Conservation (phyloP, 2,888 invertebrate genomes). For the Amphipoea oculea region DNA sequence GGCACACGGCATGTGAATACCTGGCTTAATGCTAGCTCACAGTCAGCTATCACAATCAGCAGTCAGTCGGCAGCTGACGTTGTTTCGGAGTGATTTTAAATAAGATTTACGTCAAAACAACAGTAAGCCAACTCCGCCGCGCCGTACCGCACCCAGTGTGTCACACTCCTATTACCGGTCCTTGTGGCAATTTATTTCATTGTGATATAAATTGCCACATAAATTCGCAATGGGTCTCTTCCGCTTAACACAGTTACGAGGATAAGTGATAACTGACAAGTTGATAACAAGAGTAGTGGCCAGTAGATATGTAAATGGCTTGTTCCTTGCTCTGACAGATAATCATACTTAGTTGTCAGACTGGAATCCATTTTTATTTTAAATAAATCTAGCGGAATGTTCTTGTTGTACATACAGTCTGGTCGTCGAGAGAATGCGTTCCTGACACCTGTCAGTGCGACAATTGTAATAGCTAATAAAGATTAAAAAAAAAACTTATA, state of each 20-base stretch:
- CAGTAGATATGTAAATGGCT: slow-evolving; percentile 10
- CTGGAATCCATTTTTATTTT: not conserved
- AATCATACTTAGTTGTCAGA: not conserved
- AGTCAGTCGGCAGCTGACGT: no score
- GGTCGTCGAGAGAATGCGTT: not conserved
- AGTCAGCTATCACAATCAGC: not conserved
- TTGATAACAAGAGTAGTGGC: slow-evolving; percentile 32
- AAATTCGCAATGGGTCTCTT: slow-evolving; percentile 34
- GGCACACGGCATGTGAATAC: no score
- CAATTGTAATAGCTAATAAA: not conserved
- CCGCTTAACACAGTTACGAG: slow-evolving; percentile 32
- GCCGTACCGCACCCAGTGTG: not conserved
- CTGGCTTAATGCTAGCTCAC: not conserved
- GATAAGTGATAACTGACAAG: slow-evolving; percentile 40
- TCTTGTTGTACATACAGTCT: not conserved
- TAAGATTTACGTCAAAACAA: not conserved
- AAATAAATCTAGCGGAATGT: not conserved
- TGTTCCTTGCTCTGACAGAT: slow-evolving; percentile 10
- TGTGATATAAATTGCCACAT: slow-evolving; percentile 25
- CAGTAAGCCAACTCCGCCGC: not conserved
- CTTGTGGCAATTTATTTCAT: slow-evolving; percentile 33
- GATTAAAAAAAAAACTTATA: not conserved
- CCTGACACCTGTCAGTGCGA: not conserved
- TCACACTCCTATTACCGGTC: not conserved
- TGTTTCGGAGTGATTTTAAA: not conserved